These are phyloP conservation scores for Merluccius polli DNA, from an alignment of 2,797 vertebrate genomes.

Conservation along the genomic window DNA sequence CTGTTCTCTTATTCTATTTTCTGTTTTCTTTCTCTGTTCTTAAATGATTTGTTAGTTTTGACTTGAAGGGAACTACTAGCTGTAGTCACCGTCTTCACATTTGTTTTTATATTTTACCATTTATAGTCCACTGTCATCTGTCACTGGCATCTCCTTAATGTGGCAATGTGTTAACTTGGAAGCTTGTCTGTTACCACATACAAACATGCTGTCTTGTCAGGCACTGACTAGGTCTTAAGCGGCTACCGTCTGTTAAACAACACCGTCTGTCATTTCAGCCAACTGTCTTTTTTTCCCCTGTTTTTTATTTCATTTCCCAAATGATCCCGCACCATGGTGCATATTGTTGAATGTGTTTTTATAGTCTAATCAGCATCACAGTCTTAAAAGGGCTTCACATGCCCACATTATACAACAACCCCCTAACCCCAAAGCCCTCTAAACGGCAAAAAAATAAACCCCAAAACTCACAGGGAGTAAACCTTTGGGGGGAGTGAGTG, in stretches of 20 bases:
- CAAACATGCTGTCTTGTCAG: neutral
- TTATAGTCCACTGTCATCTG: neutral
- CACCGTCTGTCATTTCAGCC: neutral
- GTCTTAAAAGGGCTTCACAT: neutral
- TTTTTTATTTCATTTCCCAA: neutral
- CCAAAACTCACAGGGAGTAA: neutral
- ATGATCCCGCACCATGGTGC: neutral
- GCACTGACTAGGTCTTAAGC: neutral
- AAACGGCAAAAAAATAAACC: neutral
- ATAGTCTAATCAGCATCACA: neutral
- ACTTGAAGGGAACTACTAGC: neutral
- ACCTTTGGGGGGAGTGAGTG: neutral
- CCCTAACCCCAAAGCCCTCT: neutral
- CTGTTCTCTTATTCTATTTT: neutral
- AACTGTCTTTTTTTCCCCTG: neutral
- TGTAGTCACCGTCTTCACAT: neutral
- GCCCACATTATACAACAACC: neutral
- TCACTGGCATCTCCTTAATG: neutral
- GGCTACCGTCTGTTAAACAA: neutral
- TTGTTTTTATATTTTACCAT: neutral
- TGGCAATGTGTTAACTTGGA: neutral
- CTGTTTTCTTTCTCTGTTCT: neutral
- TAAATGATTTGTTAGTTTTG: neutral
- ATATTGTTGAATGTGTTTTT: neutral
- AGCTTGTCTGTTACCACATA: neutral